Evolutionary conservation across 1,140 invertebrate species (phyloP).

Genomic region (Diachasmimorpha longicaudata): DNA sequence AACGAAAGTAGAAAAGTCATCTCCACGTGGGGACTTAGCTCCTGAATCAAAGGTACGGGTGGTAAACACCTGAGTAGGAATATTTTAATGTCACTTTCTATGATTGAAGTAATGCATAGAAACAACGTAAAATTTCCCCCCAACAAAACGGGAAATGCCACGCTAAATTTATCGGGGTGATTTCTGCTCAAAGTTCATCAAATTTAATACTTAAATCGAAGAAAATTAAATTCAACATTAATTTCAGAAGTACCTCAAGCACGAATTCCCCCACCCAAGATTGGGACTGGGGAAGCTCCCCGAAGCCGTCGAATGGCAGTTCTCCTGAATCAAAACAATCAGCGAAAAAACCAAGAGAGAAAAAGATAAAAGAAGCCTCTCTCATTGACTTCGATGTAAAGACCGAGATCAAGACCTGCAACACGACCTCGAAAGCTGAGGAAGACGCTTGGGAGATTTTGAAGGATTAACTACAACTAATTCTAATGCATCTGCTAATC

Average conservation of each 20-base stretch:
- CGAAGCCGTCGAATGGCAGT: constrained; percentile 37
- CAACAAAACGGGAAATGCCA: too few species aligned
- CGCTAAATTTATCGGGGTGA: too few species aligned
- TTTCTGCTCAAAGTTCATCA: too few species aligned
- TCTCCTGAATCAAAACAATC: constrained; percentile 30
- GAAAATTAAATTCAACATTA: too few species aligned
- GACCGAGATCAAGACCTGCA: constrained; percentile 48
- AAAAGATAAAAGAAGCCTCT: constrained; percentile 53
- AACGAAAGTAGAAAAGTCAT: too few species aligned
- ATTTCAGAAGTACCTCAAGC: constrained; percentile 28
- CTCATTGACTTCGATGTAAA: constrained; percentile 64
- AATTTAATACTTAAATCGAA: too few species aligned
- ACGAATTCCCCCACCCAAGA: constrained; percentile 39
- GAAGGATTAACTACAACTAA: constrained; percentile 57
- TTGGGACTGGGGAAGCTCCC: constrained; percentile 47
- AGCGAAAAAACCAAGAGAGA: constrained; percentile 46
- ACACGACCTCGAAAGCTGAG: constrained; percentile 55
- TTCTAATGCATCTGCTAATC: background rate
- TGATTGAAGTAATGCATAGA: too few species aligned
- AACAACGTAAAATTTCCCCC: too few species aligned
- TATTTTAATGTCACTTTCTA: too few species aligned
- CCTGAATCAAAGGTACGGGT: too few species aligned
- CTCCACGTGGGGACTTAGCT: too few species aligned
- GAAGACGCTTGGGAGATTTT: constrained; percentile 67
- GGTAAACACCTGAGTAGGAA: too few species aligned